Evolutionary conservation across 1,140 invertebrate genomes (phyloP), one percentile per base, ranked within the genome.

Genomic region (Nixonia krombeini): DNA sequence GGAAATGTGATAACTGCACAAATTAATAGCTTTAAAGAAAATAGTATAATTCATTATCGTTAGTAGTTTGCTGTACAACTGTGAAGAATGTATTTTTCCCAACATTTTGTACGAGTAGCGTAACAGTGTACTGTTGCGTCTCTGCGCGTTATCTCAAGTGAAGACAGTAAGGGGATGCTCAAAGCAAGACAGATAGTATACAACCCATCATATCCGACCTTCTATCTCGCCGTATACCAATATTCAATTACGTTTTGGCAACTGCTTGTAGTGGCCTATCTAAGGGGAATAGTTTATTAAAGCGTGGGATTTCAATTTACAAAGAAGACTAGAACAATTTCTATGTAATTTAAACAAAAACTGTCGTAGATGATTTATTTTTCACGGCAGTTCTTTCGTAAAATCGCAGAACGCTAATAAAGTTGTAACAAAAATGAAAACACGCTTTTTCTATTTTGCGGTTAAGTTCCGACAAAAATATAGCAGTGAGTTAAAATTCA

Each of bases 171-270:
- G 66, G 72, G 57, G 53, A 38, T 58, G 55, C 53, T 61, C 52
- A 62, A 63, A 71, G 68, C 63, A 61, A 63, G 53, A 72, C 61
- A 52, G 51, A 70, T 65, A 70, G 68, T 65, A 51, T 51, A 64
- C 67, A 62, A 42, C 18, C 57, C 42, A 40, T 74, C 66, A 69
- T 76, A 66, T 53, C 65, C 64, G 49, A 62, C 47, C 35, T 56
- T 71, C 58, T 47, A 59, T 68, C 61, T 61, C 55, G 52, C 55
- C 66, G 66, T 76, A 78, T 75, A 74, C 72, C 77, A 75, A 75
- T 75, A 78, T 77, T 79, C 75, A 79, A 79, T 79, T 77, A 77
- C 64, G 47, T 52, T 58, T 33, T 31, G 37, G 41, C 58, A 57
- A 50, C 51, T 57, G 61, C 65, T 65, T 58, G 49, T 51, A 45